Evolutionary conservation across 2,888 invertebrate species (phyloP), one percentile per base, ranked within the genome.

Genomic region (Rapana venosa): DNA sequence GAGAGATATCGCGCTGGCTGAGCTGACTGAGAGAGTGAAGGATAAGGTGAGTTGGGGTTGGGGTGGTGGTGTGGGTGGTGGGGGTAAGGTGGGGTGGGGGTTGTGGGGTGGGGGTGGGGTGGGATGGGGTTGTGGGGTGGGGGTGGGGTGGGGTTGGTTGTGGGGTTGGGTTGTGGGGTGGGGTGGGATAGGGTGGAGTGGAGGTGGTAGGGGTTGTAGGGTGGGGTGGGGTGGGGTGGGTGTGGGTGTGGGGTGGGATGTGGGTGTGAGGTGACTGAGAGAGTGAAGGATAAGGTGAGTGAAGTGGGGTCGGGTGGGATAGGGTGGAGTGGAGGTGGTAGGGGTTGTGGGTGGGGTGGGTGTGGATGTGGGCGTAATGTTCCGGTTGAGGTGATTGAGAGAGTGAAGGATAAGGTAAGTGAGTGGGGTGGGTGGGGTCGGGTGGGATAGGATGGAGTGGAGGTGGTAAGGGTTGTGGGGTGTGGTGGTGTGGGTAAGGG

Each of bases 21-120:
- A 94, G 86, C 89, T 95, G 66, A 93, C 94, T 17, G 92, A 93
- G 58, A 93, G 93, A 88, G 93, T 95, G 66, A 95, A 94, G 91
- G 95, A 95, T 87, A 95, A 94, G 89, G 93, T 87, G 61, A n/a
- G 30, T 6, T 5, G 32, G 77, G 35, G 2, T 47, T 47, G 77
- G 20, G 15, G 32, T 30, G 77, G 77, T 61, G 22, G 20, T 61
- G 61, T 61, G 15, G 22, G 15, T 61, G 20, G 22, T 61, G 15
- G 22, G 15, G 61, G 61, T 61, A 2, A 13, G 22, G 22, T 58
- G 22, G 22, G 22, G 20, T 61, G 61, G 22, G 58, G 2, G 61
- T 61, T 1, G 61, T 61, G 61, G 15, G 15, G 61, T 61, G 26
- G 0, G 74, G 74, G 13, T 17, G 66, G 66, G 66, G 66, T 17